Conservation (phyloP, 2,113 vertebrate genomes). For the Stomatorhinus ivindoensis region DNA sequence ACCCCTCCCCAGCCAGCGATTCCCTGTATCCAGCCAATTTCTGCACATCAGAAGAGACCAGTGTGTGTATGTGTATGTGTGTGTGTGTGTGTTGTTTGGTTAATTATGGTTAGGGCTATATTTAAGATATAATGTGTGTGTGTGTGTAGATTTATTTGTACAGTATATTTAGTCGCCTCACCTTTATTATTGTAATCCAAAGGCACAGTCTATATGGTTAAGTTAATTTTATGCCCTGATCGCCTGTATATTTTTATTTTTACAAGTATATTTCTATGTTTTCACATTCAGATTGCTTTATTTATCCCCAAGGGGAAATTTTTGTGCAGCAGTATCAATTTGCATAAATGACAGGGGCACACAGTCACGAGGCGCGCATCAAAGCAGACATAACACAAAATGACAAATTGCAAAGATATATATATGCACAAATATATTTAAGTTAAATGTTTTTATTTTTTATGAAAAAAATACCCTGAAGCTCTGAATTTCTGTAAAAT, state of each 20-base stretch:
- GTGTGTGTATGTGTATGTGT: background rate
- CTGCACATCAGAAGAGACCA: background rate
- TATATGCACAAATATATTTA: background rate
- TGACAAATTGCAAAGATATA: background rate
- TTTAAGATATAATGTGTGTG: background rate
- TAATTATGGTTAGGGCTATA: no score
- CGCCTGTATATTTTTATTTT: background rate
- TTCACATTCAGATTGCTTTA: background rate
- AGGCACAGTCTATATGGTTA: background rate
- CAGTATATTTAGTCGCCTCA: background rate
- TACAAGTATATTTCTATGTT: background rate
- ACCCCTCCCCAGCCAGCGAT: no score
- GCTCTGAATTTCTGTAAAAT: background rate
- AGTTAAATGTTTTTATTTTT: background rate
- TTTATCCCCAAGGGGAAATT: background rate
- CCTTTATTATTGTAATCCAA: background rate
- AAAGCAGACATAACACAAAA: background rate
- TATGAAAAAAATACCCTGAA: background rate
- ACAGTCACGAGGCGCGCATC: background rate
- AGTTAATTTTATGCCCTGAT: background rate
- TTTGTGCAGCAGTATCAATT: background rate
- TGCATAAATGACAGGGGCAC: background rate
- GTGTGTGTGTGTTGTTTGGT: no score
- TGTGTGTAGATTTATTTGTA: background rate
- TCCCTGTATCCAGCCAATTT: background rate